Evolutionary conservation across 2,113 vertebrate genomes (phyloP).

Genomic region (Corythaeola cristata): DNA sequence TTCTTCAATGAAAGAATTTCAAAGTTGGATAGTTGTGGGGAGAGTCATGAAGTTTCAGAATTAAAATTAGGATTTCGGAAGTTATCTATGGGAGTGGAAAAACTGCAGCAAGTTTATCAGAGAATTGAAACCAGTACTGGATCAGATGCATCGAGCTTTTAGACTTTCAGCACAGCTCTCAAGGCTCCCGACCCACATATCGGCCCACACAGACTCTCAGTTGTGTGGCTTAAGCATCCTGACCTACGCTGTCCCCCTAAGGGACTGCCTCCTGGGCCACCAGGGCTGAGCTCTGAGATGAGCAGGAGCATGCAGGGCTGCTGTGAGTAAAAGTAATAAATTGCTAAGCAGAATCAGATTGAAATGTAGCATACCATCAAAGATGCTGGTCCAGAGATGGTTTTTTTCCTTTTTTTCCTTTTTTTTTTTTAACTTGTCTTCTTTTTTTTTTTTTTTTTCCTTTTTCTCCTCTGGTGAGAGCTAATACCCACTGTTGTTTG

Average conservation of each 20-base stretch:
- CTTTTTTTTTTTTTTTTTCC: too few species aligned
- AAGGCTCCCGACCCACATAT: background rate
- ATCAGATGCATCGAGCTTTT: background rate
- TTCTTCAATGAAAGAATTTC: background rate
- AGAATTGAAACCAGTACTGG: background rate
- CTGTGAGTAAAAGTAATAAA: background rate
- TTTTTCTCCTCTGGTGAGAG: background rate
- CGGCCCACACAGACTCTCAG: accelerated
- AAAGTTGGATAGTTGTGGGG: background rate
- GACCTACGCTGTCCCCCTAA: background rate
- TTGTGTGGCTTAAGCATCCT: background rate
- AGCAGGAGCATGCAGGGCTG: background rate
- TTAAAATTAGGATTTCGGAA: background rate
- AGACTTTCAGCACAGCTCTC: background rate
- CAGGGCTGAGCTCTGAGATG: background rate
- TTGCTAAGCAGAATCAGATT: background rate
- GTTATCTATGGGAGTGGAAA: background rate
- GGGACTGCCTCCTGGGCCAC: background rate
- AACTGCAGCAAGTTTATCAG: background rate
- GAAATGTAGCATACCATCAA: background rate
- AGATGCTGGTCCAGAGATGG: background rate
- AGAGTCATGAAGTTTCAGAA: background rate
- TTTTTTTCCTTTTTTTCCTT: too few species aligned
- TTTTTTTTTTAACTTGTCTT: too few species aligned
- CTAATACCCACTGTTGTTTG: background rate